These are phyloP conservation scores for Crypturellus undulatus DNA, from an alignment of 2,113 vertebrate genomes.

Conservation along the genomic window DNA sequence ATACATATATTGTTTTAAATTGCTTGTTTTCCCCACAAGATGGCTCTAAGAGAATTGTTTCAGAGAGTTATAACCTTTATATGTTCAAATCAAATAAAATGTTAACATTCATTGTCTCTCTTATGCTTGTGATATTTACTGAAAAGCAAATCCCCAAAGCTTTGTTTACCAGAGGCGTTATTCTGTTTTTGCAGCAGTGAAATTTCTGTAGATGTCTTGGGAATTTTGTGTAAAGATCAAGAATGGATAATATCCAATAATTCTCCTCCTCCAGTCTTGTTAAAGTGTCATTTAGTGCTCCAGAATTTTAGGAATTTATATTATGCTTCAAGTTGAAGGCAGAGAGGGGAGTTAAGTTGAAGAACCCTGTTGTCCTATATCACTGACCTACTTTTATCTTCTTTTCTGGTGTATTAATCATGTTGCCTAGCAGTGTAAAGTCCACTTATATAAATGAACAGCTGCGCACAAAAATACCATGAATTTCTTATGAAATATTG, in stretches of 20 bases:
- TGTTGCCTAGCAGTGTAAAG: background rate
- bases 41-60: conserved; percentile 42
- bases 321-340: background rate
- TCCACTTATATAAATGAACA: conserved; percentile 18
- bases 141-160: conserved; percentile 27
- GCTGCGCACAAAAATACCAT: background rate
- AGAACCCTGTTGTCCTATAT: background rate
- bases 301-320: background rate
- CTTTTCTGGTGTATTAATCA: conserved; percentile 22
- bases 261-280: conserved; percentile 7
- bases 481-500: background rate
- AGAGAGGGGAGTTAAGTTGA: background rate
- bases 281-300: background rate
- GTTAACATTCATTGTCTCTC: conserved; percentile 46
- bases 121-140: conserved; percentile 16
- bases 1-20: background rate
- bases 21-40: conserved; percentile 36
- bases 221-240: conserved; percentile 51
- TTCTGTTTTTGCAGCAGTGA: conserved; percentile 8
- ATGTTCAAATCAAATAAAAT: conserved; percentile 70
- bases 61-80: conserved; percentile 28
- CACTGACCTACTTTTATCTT: conserved; percentile 35
- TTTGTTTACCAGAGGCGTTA: background rate
- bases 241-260: background rate
- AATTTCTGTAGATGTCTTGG: conserved; percentile 15